phyloP scores from a whole-genome alignment of 2,888 invertebrate species.

The Cephus spinipes region DNA sequence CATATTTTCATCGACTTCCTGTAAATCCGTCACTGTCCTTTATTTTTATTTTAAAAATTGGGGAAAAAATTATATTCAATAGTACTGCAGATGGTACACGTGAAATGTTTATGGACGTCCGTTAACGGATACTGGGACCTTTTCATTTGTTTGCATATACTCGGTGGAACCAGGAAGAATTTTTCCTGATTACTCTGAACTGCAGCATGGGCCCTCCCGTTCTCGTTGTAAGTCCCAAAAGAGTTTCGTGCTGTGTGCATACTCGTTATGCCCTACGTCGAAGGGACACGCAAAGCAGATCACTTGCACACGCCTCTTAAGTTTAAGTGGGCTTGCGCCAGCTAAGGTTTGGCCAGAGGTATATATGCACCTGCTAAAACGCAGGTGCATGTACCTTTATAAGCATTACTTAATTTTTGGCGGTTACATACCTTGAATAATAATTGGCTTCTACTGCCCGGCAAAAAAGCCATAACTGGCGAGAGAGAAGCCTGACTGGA shows the following conservation, averaged over 20 bases:
- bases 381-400: slow-evolving; percentile 49
- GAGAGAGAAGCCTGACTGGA: slow-evolving; percentile 13
- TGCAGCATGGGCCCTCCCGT: not conserved
- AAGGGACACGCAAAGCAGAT: slow-evolving; percentile 41
- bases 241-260: slow-evolving; percentile 11
- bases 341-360: slow-evolving; percentile 20
- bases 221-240: not conserved
- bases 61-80: not conserved
- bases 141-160: not conserved
- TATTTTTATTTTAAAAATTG: not conserved
- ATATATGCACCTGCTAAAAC: slow-evolving; percentile 42
- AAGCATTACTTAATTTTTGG: slow-evolving; percentile 52
- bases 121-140: not conserved
- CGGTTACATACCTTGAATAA: slow-evolving; percentile 49
- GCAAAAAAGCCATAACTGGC: slow-evolving; percentile 17
- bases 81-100: not conserved
- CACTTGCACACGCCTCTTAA: slow-evolving; percentile 27
- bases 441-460: slow-evolving; percentile 30
- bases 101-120: not conserved
- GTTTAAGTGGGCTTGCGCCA: slow-evolving; percentile 28
- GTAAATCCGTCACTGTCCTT: not conserved
- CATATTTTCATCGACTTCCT: not conserved
- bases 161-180: not conserved
- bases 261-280: slow-evolving; percentile 35
- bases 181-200: not conserved